phyloP scores from a whole-genome alignment of 2,888 invertebrate genomes.

The Abrostola tripartita region DNA sequence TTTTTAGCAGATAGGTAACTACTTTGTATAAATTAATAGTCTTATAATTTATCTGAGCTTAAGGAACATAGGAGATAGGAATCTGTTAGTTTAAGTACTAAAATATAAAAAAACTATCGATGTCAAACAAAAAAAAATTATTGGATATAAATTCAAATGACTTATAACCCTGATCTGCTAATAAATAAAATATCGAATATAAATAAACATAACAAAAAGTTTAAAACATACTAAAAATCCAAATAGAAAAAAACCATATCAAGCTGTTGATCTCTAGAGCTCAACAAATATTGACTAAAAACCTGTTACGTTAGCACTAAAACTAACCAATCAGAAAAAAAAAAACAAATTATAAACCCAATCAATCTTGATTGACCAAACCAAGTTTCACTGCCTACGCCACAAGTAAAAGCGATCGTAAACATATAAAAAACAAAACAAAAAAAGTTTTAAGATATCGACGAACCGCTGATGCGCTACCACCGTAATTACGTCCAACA shows the following conservation, averaged over 20 bases:
- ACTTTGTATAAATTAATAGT: not conserved
- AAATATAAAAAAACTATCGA: no score
- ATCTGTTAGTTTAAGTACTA: no score
- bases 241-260: no score
- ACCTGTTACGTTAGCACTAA: not conserved
- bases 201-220: not conserved
- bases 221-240: not conserved
- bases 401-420: conserved; percentile 7
- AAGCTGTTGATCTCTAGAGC: no score
- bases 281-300: not conserved
- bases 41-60: conserved; percentile 16
- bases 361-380: not conserved
- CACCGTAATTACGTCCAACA: conserved; percentile 47
- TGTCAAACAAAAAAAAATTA: no score
- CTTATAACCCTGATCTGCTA: not conserved
- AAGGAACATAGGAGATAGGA: no score
- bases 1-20: no score
- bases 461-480: conserved; percentile 31
- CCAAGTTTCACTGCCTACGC: not conserved
- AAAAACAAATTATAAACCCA: conserved; percentile 4
- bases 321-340: not conserved
- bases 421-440: conserved; percentile 11
- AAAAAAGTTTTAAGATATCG: conserved; percentile 5
- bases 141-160: no score
- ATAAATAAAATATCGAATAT: not conserved